Evolutionary conservation across 2,797 vertebrate genomes (phyloP).

Genomic region (Pachyuromys duprasi): DNA sequence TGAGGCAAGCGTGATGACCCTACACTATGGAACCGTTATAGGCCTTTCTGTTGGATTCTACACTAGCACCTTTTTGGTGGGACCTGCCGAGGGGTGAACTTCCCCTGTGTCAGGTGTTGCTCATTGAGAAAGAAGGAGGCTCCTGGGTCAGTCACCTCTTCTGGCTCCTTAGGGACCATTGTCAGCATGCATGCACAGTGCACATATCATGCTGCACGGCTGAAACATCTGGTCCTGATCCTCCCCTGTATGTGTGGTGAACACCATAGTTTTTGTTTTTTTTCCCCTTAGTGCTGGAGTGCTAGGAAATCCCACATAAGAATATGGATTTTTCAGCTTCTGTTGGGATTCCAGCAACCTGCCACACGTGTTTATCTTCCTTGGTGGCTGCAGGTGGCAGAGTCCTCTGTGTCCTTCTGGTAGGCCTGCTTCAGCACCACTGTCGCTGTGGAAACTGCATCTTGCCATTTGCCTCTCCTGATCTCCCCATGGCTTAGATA

Average conservation of each 20-base stretch:
- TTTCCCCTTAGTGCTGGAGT: background rate
- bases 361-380: background rate
- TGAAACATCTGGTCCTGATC: background rate
- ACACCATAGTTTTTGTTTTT: background rate
- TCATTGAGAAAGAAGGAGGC: background rate
- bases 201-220: accelerated
- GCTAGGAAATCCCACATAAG: background rate
- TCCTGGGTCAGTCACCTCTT: background rate
- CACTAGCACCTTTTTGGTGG: background rate
- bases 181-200: too few species aligned
- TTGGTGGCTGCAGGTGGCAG: background rate
- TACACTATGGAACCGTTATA: background rate
- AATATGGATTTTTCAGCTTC: background rate
- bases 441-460: background rate
- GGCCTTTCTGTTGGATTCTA: background rate
- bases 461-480: background rate
- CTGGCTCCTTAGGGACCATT: background rate
- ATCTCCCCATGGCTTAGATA: background rate
- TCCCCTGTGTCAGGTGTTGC: background rate
- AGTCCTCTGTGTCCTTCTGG: background rate
- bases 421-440: background rate
- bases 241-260: background rate
- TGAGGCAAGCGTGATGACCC: background rate
- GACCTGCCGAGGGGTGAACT: background rate
- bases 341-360: background rate